These are phyloP conservation scores for Pseudomyrmex pallidus DNA, from an alignment of 1,140 invertebrate genomes.

Conservation along the genomic window DNA sequence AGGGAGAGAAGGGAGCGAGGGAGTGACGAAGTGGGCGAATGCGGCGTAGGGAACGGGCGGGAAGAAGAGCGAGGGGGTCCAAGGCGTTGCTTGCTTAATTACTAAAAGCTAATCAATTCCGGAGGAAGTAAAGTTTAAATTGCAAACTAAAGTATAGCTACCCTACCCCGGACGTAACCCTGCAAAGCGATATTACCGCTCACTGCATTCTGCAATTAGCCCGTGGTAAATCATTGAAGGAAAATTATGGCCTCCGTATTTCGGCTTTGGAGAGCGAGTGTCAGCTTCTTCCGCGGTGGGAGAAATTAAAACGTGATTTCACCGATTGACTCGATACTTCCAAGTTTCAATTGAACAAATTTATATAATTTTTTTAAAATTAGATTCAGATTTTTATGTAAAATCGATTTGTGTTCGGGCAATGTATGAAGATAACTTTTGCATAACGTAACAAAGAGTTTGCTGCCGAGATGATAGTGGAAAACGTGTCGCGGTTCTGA, in stretches of 20 bases:
- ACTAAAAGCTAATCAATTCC: constrained; percentile 86
- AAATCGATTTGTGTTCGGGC: constrained; percentile 14
- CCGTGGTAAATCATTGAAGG: constrained; percentile 85
- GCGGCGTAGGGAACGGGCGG: constrained; percentile 45
- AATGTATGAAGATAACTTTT: not conserved
- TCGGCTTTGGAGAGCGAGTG: constrained; percentile 27
- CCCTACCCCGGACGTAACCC: constrained; percentile 79
- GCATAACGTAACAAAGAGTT: constrained; percentile 14
- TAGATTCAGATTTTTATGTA: constrained; percentile 16
- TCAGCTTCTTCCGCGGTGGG: constrained; percentile 53
- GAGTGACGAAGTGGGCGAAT: constrained; percentile 34
- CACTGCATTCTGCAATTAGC: constrained; percentile 86
- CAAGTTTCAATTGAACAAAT: not conserved
- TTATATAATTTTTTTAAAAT: not conserved
- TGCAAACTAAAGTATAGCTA: constrained; percentile 86
- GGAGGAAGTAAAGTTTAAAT: constrained; percentile 86
- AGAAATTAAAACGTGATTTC: constrained; percentile 44
- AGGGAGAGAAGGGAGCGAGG: constrained; percentile 18
- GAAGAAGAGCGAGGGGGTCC: constrained; percentile 70
- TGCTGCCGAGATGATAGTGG: constrained; percentile 13
- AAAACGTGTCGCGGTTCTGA: constrained; percentile 49
- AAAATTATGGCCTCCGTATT: constrained; percentile 81
- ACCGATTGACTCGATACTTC: not conserved
- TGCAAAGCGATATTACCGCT: constrained; percentile 84
- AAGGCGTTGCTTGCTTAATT: constrained; percentile 85